A percentile compares a stretch with the other conserved stretches of the same genome.
Conservation (phyloP, 1,140 invertebrate genomes). For the Andricus grossulariae region DNA sequence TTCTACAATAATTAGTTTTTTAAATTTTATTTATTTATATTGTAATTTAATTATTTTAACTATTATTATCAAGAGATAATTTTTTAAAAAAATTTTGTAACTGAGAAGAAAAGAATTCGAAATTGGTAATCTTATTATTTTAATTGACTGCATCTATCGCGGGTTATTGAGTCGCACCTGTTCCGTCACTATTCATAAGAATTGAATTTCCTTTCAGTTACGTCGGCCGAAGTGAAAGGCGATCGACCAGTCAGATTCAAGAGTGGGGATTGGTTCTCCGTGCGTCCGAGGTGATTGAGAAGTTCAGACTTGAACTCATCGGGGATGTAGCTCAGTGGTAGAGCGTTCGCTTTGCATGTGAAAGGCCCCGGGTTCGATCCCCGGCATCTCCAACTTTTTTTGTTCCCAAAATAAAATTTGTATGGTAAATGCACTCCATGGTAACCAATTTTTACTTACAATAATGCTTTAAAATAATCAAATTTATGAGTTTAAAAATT, state of each 20-base stretch:
- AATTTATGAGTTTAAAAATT: no score
- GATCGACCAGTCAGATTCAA: neutral
- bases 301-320: neutral
- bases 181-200: neutral
- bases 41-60: no score
- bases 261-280: neutral
- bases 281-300: neutral
- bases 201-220: neutral
- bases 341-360: constrained; percentile 85
- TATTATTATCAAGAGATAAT: no score
- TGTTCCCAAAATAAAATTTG: neutral
- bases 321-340: constrained; percentile 76
- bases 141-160: neutral
- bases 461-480: no score
- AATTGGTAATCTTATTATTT: neutral
- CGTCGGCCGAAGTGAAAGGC: neutral
- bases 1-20: no score
- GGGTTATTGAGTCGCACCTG: neutral
- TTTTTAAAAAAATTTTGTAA: no score
- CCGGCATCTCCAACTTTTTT: constrained; percentile 80
- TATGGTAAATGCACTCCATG: no score
- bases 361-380: constrained; percentile 85
- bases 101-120: neutral
- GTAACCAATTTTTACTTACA: no score
- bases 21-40: no score